Evolutionary conservation across 2,888 invertebrate species (phyloP), one percentile per base, ranked within the genome.

Genomic region (Mantis religiosa): DNA sequence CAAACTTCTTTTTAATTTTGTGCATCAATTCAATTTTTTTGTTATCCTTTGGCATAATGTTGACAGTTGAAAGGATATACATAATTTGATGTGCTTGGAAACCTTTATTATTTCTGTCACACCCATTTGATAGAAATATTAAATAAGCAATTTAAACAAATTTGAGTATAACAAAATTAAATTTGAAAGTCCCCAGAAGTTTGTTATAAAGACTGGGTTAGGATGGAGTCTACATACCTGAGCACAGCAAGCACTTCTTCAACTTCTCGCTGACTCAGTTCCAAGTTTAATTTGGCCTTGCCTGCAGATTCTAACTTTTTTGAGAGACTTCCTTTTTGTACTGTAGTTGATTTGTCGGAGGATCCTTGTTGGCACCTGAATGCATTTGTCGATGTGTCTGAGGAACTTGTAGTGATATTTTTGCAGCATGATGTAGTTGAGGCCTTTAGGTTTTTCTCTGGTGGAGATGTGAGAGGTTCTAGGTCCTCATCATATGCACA

Each of bases 401-500:
- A 85, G 83, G 87, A 71, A 84, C 87, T 34, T 71, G 88, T 47
- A 41, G 84, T 47, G 71, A 34, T 28, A 27, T 28, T 25, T 25
- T 25, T 30, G 34, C 87, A 28, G 87, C 71, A 82, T 28, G 28
- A 28, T 71, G 54, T 14, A 71, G 54, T 27, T 27, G 85, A 27
- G 83, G 30, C 12, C 84, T 89, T 82, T 82, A 83, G 34, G 88
- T n/a, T 47, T 12, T 47, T 27, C 30, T 41, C 9, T 34, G 25
- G 20, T 85, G 86, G 86, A 20, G 14, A 89, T 20, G 34, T 41
- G 30, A 41, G 34, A 47, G 85, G 85, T 20, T 91, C 93, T 83
- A 92, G 91, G 15, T 95, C 95, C 3, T 96, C 95, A 91, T 97
- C 97, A 81, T 96, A 96, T 91, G 96, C 95, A 92, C 96, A 96